Percentiles rank a stretch among this genome's conserved stretches.
phyloP scores from a whole-genome alignment of 1,140 invertebrate genomes.

The Solenopsis invicta region DNA sequence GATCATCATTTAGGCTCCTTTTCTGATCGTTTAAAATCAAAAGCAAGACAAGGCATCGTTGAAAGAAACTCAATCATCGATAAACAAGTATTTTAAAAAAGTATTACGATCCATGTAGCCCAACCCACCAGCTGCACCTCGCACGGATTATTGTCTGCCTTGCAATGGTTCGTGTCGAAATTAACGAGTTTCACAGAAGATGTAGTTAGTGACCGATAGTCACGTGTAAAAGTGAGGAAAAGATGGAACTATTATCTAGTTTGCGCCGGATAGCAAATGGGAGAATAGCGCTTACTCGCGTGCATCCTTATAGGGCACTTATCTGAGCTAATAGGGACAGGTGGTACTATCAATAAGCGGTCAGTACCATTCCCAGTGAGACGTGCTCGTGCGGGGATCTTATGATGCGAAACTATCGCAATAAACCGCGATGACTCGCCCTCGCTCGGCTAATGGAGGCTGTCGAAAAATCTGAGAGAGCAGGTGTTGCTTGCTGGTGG shows the following conservation, averaged over 20 bases:
- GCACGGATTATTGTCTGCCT: slow-evolving; percentile 9
- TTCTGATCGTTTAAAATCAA: background rate
- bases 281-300: slow-evolving; percentile 5
- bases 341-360: slow-evolving; percentile 54
- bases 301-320: slow-evolving; percentile 33
- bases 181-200: slow-evolving; percentile 27
- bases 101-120: background rate
- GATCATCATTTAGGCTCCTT: background rate
- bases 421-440: slow-evolving; percentile 63
- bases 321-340: slow-evolving; percentile 48
- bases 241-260: slow-evolving; percentile 28
- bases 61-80: background rate
- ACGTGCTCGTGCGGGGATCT: slow-evolving; percentile 30
- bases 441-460: slow-evolving; percentile 57
- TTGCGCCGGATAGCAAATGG: background rate
- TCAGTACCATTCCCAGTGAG: slow-evolving; percentile 23
- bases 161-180: background rate
- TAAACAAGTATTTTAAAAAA: slow-evolving; percentile 23
- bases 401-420: slow-evolving; percentile 61
- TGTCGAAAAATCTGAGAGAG: slow-evolving; percentile 62
- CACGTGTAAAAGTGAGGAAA: slow-evolving; percentile 25
- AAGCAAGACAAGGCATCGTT: background rate
- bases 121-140: background rate
- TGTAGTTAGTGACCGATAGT: slow-evolving; percentile 26
- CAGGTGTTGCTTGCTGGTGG: slow-evolving; percentile 60